Percentiles rank a stretch among this genome's conserved stretches.
These are phyloP conservation scores for Scolopax mira DNA, from an alignment of 2,113 vertebrate species.

Conservation along the genomic window DNA sequence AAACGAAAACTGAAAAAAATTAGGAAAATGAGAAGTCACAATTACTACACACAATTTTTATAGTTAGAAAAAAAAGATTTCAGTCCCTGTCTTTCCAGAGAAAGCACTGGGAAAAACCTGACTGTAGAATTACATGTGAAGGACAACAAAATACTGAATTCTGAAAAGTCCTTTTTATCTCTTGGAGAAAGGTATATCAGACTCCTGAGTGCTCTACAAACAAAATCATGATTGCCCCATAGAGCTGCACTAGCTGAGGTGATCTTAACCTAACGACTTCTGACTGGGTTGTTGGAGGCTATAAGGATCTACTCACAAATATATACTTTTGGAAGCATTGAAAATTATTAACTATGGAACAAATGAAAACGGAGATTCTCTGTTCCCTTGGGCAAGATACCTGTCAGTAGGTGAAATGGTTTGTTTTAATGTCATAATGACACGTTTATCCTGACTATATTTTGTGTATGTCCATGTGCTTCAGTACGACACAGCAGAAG, in stretches of 20 bases:
- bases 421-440: not conserved
- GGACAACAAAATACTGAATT: not conserved
- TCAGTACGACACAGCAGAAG: not conserved
- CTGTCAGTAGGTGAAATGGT: not conserved
- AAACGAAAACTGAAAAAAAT: not conserved
- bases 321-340: not conserved
- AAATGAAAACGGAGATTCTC: not conserved
- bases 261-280: not conserved
- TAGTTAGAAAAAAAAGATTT: not conserved
- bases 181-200: not conserved
- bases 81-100: not conserved
- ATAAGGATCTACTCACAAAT: not conserved
- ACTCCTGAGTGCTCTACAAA: not conserved
- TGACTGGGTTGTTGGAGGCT: not conserved
- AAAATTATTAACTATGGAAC: not conserved
- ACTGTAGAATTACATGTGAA: not conserved
- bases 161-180: not conserved
- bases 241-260: not conserved
- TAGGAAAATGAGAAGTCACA: not conserved
- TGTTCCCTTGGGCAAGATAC: not conserved
- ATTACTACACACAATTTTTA: not conserved
- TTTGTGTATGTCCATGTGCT: not conserved
- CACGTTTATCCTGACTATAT: not conserved
- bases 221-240: not conserved
- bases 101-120: not conserved